Evolutionary conservation across 1,140 invertebrate species (phyloP).

Genomic region (Pentalonia nigronervosa): DNA sequence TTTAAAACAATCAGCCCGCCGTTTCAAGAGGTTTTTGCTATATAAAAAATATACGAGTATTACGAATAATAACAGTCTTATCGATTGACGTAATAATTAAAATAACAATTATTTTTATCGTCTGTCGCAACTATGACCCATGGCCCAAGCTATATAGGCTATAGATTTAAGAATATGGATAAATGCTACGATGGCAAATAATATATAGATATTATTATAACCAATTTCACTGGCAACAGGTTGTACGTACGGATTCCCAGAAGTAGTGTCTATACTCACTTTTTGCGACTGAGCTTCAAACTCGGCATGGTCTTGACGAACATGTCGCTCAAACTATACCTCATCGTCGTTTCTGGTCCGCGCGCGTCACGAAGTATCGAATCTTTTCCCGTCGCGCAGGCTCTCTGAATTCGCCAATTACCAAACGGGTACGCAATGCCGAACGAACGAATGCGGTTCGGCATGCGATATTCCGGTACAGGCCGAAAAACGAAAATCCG

Average conservation of each 20-base stretch:
- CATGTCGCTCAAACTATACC: constrained; percentile 27
- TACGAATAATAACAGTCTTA: not conserved
- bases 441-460: not conserved
- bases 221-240: not conserved
- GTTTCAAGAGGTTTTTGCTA: not conserved
- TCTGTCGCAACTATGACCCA: not conserved
- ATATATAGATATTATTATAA: no score
- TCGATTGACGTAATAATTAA: not conserved
- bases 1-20: not conserved
- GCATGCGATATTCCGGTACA: not conserved
- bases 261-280: not conserved
- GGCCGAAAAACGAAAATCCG: not conserved
- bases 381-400: not conserved
- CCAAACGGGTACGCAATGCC: not conserved
- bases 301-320: constrained; percentile 4
- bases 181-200: no score
- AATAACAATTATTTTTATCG: not conserved
- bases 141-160: not conserved
- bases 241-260: not conserved
- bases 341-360: not conserved
- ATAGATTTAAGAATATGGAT: not conserved
- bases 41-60: not conserved
- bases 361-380: not conserved
- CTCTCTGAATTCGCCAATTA: not conserved
- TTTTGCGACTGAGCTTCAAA: constrained; percentile 23